Evolutionary conservation across 2,797 vertebrate genomes (phyloP), one percentile per base, ranked within the genome.

Genomic region (Karalla daura): DNA sequence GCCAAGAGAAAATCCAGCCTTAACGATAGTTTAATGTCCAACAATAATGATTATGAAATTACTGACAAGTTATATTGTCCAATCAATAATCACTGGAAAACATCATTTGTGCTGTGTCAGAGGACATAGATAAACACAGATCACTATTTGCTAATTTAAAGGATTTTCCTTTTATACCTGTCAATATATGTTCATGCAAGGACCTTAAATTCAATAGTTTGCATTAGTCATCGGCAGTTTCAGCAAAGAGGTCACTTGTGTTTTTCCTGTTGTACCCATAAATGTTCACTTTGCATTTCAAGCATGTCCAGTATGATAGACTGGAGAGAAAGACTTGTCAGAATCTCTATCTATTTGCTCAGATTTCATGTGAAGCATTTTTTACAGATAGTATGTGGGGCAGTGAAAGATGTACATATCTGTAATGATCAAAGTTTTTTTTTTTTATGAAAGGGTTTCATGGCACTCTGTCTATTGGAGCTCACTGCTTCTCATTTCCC

Each of bases 401-500:
- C 33, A 20, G 46, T 45, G 44, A 67, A 6, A 12, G 24, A 33
- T 43, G 33, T 2, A 28, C 35, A 49, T 28, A 36, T 36, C 49
- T 21, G 32, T 30, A 35, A 45, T 18, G 23, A 50, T 37, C 39
- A 67, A 44, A 49, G 49, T 14, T 35, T 8, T 11, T 3, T 4
- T 55, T 70, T 58, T 72, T 55, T 35, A 39, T 1, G 5, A 59
- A 55, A 63, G 7, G 35, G 35, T 72, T 74, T 46, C 36, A 41
- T 13, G 17, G 23, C 50, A 8, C 60, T 52, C 32, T 55, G 37
- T 70, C 36, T 76, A 43, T 74, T 71, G 70, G 30, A 58, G 21
- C 28, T 50, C 51, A 25, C 33, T 14, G 52, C 60, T 41, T 58
- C 68, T 79, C 71, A 72, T 85, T 74, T 45, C 32, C 64, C 53